Conservation (phyloP, 2,113 vertebrate species). For the Thryonomys swinderianus region DNA sequence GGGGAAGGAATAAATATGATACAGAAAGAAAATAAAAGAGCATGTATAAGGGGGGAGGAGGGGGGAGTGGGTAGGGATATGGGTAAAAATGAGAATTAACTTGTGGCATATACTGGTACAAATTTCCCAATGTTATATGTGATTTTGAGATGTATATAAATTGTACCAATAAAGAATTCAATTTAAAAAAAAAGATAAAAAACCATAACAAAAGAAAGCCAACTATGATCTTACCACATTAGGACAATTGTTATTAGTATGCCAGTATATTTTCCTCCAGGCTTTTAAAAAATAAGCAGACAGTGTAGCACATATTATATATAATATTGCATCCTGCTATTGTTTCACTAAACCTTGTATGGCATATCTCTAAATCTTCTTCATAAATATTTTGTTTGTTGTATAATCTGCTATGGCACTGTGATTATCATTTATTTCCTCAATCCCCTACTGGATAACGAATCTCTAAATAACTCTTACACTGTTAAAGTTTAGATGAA, state of each 20-base stretch:
- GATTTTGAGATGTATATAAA: too few relatives aligned
- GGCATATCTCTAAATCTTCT: conserved; percentile 16
- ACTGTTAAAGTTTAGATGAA: not conserved
- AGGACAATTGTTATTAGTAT: not conserved
- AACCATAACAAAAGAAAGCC: too few relatives aligned
- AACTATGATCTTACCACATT: not conserved
- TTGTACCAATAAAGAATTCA: too few relatives aligned
- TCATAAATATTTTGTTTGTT: conserved; percentile 12
- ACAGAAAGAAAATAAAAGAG: too few relatives aligned
- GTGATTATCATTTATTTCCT: conserved; percentile 35
- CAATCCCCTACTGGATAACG: conserved; percentile 10
- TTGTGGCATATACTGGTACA: too few relatives aligned
- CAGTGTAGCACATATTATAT: not conserved
- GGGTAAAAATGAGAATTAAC: too few relatives aligned
- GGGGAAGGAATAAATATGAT: too few relatives aligned
- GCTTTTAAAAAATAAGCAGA: conserved; percentile 35
- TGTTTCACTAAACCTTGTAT: conserved; percentile 44
- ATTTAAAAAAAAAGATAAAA: too few relatives aligned
- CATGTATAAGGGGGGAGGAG: too few relatives aligned
- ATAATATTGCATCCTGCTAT: conserved; percentile 5
- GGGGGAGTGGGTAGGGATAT: too few relatives aligned
- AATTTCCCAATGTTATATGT: too few relatives aligned
- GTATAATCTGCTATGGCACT: conserved; percentile 20
- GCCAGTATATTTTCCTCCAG: conserved; percentile 18
- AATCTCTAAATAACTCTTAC: conserved; percentile 5